Conservation (phyloP, 1,140 invertebrate genomes). For the Ridgeia piscesae region DNA sequence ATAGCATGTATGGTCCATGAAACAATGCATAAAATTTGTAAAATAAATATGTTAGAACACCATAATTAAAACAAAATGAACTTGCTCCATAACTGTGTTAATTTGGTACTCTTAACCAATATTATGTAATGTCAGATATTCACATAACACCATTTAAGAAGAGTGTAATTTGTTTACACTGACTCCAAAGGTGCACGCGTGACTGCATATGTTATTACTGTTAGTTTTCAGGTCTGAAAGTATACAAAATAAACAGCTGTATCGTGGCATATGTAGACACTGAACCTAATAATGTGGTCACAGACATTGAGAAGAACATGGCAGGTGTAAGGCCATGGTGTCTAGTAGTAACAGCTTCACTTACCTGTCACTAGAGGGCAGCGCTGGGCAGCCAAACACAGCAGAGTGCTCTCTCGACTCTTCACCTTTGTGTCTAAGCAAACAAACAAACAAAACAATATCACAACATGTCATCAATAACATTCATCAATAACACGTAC, state of each 20-base stretch:
- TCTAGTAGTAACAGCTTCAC: background rate
- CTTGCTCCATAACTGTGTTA: too few relatives aligned
- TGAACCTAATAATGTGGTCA: too few relatives aligned
- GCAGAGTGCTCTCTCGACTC: background rate
- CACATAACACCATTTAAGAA: background rate
- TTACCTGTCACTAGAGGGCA: background rate
- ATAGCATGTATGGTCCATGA: background rate
- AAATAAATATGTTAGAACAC: background rate
- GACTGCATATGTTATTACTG: too few relatives aligned
- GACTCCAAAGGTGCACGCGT: too few relatives aligned
- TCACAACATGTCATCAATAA: background rate
- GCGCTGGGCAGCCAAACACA: background rate
- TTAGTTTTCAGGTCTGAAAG: too few relatives aligned
- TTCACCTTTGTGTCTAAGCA: background rate
- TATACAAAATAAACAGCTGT: too few relatives aligned
- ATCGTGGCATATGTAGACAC: too few relatives aligned
- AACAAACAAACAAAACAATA: background rate
- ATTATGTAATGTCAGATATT: background rate
- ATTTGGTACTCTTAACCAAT: background rate
- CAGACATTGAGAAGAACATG: too few relatives aligned
- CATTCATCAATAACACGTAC: too few relatives aligned
- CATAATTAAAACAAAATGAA: too few relatives aligned
- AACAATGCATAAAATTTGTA: background rate
- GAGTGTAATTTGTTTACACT: too few relatives aligned
- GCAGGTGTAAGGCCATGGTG: too few relatives aligned